Percentiles rank a stretch among this genome's conserved stretches.
These are phyloP conservation scores for Tylochromis polylepis DNA, from an alignment of 2,113 vertebrate genomes.

Conservation along the genomic window DNA sequence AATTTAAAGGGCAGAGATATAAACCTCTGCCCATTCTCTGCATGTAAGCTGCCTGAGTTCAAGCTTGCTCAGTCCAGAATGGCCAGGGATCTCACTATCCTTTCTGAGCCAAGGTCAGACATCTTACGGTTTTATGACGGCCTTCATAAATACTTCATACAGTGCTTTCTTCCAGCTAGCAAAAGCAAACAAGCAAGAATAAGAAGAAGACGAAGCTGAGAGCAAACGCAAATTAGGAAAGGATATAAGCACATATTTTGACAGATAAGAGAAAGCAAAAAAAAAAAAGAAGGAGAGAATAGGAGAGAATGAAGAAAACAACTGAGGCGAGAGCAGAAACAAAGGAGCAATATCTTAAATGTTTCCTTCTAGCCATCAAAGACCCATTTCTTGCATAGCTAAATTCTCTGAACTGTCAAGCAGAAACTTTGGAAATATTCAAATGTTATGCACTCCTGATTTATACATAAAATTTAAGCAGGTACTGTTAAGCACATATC, in stretches of 20 bases:
- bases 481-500: not conserved
- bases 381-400: not conserved
- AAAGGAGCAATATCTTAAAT: not conserved
- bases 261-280: slow-evolving; percentile 1
- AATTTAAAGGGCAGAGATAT: slow-evolving; percentile 45
- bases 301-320: not conserved
- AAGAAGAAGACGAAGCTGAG: not conserved
- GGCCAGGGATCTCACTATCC: slow-evolving; percentile 30
- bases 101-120: slow-evolving; percentile 51
- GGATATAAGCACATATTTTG: slow-evolving; percentile 15
- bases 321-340: not conserved
- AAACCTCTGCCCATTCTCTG: slow-evolving; percentile 33
- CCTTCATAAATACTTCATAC: slow-evolving; percentile 64
- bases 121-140: slow-evolving; percentile 49
- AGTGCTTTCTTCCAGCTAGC: slow-evolving; percentile 25
- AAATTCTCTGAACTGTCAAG: not conserved
- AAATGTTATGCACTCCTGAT: slow-evolving; percentile 5
- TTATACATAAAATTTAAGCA: not conserved
- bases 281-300: not conserved
- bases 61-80: slow-evolving; percentile 14
- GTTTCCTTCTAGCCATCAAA: not conserved
- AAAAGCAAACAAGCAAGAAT: slow-evolving; percentile 5
- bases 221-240: slow-evolving; percentile 17
- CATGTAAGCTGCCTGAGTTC: slow-evolving; percentile 26
- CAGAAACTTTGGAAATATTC: slow-evolving; percentile 14